A percentile compares a stretch with the other conserved stretches of the same genome.
Conservation (phyloP, 2,888 invertebrate species). For the Orthosia incerta region DNA sequence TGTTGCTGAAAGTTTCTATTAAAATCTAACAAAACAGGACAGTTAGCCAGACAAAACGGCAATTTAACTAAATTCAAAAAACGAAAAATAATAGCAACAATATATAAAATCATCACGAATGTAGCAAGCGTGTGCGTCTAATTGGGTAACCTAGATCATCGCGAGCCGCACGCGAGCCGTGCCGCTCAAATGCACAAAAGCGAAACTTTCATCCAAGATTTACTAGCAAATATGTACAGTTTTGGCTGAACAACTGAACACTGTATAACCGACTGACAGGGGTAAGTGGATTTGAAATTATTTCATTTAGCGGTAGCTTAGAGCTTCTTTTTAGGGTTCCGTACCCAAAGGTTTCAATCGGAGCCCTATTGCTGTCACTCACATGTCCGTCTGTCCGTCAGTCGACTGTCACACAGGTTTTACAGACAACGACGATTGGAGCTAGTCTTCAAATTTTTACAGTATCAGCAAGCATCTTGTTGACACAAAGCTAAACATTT, state of each 20-base stretch:
- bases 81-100: constrained; percentile 29
- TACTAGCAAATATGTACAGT: constrained; percentile 63
- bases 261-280: constrained; percentile 13
- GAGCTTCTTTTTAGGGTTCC: background rate
- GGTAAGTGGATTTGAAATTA: constrained; percentile 8
- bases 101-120: constrained; percentile 58
- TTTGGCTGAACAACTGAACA: constrained; percentile 49
- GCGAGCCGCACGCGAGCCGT: constrained; percentile 68
- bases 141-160: constrained; percentile 75
- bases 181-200: constrained; percentile 69
- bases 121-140: constrained; percentile 59
- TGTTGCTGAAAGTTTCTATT: background rate
- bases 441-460: too few relatives aligned
- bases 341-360: too few relatives aligned
- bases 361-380: too few relatives aligned
- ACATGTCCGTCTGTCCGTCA: too few relatives aligned
- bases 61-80: constrained; percentile 13
- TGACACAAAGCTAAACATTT: too few relatives aligned
- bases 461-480: too few relatives aligned
- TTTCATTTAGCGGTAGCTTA: constrained; percentile 15
- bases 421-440: too few relatives aligned
- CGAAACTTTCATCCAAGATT: constrained; percentile 74
- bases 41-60: constrained; percentile 2
- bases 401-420: too few relatives aligned
- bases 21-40: background rate